Evolutionary conservation across 2,888 invertebrate genomes (phyloP).

Genomic region (Caenorhabditis macrosperma): DNA sequence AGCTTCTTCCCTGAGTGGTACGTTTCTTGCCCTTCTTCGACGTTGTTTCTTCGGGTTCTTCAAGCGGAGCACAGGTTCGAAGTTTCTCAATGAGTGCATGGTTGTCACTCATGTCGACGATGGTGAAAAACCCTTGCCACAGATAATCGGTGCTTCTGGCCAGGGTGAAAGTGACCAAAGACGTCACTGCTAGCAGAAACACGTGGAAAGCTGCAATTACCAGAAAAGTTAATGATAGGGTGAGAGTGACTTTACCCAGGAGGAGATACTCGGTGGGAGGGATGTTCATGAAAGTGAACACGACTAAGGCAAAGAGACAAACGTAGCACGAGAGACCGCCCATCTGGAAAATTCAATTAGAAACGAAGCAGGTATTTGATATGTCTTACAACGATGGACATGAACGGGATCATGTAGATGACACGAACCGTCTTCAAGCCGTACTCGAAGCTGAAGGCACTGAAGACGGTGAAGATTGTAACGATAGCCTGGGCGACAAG

Average conservation of each 20-base stretch:
- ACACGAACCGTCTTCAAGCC: not conserved
- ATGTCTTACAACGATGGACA: conserved; percentile 20
- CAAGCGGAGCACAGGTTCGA: not conserved
- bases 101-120: not conserved
- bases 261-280: not conserved
- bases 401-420: conserved; percentile 3
- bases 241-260: conserved; percentile 7
- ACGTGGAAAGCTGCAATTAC: conserved; percentile 32
- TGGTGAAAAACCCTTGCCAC: conserved; percentile 25
- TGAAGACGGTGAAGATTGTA: not conserved
- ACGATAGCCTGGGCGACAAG: not conserved
- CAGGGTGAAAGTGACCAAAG: not conserved
- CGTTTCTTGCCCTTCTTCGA: conserved; percentile 1
- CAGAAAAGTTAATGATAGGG: too few species aligned
- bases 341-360: conserved; percentile 5
- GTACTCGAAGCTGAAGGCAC: conserved; percentile 7
- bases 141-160: conserved; percentile 8
- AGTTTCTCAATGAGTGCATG: conserved; percentile 7
- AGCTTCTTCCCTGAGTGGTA: not conserved
- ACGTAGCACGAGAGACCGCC: conserved; percentile 18
- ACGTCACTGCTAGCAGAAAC: conserved; percentile 8
- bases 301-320: conserved; percentile 1
- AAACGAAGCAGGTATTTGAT: not conserved
- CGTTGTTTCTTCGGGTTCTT: not conserved
- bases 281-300: not conserved